Conservation (phyloP, 2,113 vertebrate genomes). For the zebrafish (Danio rerio) region DNA sequence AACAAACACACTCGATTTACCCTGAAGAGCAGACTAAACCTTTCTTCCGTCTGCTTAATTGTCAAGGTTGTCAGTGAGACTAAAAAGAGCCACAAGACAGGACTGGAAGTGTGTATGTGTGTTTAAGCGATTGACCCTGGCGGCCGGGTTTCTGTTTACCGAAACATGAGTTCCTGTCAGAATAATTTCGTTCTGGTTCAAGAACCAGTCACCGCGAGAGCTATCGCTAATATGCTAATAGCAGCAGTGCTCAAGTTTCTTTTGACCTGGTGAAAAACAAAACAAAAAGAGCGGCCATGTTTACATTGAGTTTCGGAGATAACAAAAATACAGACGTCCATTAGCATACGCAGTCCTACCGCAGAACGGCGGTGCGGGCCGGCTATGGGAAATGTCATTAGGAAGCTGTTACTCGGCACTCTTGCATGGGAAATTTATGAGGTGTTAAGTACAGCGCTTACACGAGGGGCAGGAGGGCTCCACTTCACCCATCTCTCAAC, state of each 20-base stretch:
- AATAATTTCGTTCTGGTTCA: slow-evolving; percentile 24
- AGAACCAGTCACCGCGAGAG: not conserved
- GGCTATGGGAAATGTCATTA: slow-evolving; percentile 37
- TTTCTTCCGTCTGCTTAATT: no score
- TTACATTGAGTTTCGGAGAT: slow-evolving; percentile 11
- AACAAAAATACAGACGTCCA: not conserved
- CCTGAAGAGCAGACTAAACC: no score
- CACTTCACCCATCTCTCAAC: slow-evolving; percentile 49
- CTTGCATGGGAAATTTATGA: slow-evolving; percentile 63
- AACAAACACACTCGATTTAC: no score
- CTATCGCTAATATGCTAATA: slow-evolving; percentile 29
- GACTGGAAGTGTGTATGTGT: slow-evolving; percentile 7
- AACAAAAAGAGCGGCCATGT: not conserved
- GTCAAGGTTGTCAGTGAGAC: not conserved
- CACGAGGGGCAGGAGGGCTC: slow-evolving; percentile 43
- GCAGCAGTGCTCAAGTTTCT: slow-evolving; percentile 16
- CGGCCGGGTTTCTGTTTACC: slow-evolving; percentile 22
- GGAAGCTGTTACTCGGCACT: slow-evolving; percentile 17
- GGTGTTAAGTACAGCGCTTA: slow-evolving; percentile 65
- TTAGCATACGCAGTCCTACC: not conserved
- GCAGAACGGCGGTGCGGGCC: not conserved
- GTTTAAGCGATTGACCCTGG: slow-evolving; percentile 28
- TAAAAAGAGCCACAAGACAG: slow-evolving; percentile 1
- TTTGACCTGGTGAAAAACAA: slow-evolving; percentile 19
- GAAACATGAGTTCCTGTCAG: slow-evolving; percentile 6